Percentiles rank a stretch among this genome's conserved stretches.
Evolutionary conservation across 37 sponge, comb jelly and placozoan species (phyloP).

Genomic region (Dysidea cf. avara): DNA sequence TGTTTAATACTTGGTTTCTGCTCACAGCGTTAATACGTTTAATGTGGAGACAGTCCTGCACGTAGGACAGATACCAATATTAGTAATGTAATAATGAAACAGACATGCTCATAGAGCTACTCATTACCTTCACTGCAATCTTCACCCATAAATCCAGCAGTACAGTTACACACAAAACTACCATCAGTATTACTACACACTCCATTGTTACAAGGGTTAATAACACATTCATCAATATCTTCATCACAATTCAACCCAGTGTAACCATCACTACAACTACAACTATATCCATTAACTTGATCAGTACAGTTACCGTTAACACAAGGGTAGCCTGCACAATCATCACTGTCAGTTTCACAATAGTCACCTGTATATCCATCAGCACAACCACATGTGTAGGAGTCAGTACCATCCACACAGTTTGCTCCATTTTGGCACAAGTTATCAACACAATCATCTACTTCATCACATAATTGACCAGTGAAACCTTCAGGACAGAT

Average conservation of each 20-base stretch:
- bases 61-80: too few species aligned
- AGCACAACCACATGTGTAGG: slow-evolving; percentile 39
- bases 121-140: too few species aligned
- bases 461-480: slow-evolving; percentile 38
- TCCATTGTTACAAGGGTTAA: slow-evolving; percentile 1
- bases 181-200: too few species aligned
- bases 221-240: slow-evolving; percentile 31
- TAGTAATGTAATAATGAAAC: too few species aligned
- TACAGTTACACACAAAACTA: too few species aligned
- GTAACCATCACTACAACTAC: slow-evolving; percentile 12
- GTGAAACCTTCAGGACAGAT: slow-evolving; percentile 57
- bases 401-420: neutral
- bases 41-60: too few species aligned
- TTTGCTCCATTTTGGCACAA: slow-evolving; percentile 36
- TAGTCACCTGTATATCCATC: slow-evolving; percentile 23
- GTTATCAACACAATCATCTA: slow-evolving; percentile 51
- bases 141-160: too few species aligned
- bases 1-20: too few species aligned
- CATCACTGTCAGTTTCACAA: slow-evolving; percentile 33
- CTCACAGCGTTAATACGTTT: too few species aligned
- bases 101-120: too few species aligned
- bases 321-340: slow-evolving; percentile 30
- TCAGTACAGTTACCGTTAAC: slow-evolving; percentile 22
- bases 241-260: slow-evolving; percentile 24
- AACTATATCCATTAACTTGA: neutral